phyloP scores from a whole-genome alignment of 2,113 vertebrate species.

The Pavo muticus region DNA sequence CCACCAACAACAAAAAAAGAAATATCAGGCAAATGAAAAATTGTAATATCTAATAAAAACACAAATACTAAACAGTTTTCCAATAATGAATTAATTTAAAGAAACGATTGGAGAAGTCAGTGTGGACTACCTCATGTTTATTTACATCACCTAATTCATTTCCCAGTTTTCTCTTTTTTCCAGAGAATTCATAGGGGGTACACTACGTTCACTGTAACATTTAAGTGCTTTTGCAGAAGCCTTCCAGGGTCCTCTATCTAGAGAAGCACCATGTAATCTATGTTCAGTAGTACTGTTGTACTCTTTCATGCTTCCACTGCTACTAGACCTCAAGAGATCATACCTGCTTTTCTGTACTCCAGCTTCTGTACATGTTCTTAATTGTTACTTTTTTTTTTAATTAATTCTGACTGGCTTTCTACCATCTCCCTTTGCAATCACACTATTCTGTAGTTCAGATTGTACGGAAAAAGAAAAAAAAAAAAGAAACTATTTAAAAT shows the following conservation, averaged over 20 bases:
- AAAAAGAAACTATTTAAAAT: neutral
- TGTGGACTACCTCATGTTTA: neutral
- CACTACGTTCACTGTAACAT: neutral
- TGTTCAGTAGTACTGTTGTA: neutral
- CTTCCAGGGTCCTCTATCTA: neutral
- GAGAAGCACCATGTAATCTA: neutral
- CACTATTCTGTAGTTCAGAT: neutral
- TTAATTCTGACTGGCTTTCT: neutral
- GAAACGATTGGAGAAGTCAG: neutral
- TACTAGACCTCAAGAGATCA: neutral
- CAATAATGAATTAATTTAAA: neutral
- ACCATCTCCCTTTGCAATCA: neutral
- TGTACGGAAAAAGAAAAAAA: neutral
- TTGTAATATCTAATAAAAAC: neutral
- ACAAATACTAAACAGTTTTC: neutral
- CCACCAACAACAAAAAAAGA: neutral
- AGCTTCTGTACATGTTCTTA: neutral
- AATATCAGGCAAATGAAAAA: neutral
- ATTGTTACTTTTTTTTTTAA: neutral
- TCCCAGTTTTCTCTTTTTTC: neutral
- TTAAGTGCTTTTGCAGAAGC: neutral
- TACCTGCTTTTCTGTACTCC: neutral
- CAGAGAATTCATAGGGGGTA: neutral
- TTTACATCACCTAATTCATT: neutral
- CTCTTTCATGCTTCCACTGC: neutral